These are phyloP conservation scores for Odocoileus hemionus DNA, from an alignment of 2,113 vertebrate genomes.

Conservation along the genomic window DNA sequence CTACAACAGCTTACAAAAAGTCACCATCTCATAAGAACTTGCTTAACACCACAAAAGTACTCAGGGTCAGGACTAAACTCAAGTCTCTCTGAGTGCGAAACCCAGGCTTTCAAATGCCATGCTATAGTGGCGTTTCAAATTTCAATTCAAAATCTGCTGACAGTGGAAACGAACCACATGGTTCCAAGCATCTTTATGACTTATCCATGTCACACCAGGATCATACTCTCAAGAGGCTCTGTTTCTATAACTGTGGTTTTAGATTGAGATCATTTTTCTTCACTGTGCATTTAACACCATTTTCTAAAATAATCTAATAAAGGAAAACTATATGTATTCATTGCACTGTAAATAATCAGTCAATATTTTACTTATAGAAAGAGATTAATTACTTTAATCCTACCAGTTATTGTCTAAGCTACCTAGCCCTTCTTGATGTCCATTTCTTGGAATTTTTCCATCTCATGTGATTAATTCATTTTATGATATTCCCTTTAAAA, in stretches of 20 bases:
- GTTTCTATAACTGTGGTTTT: not conserved
- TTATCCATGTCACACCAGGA: not conserved
- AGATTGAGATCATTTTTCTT: not conserved
- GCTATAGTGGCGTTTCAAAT: not conserved
- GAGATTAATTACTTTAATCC: not conserved
- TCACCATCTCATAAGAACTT: not conserved
- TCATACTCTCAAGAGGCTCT: not conserved
- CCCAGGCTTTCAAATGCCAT: not conserved
- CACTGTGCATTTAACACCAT: not conserved
- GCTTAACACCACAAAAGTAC: not conserved
- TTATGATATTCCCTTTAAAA: constrained; percentile 9
- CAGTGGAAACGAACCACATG: not conserved
- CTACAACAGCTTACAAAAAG: not conserved
- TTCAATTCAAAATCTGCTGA: not conserved
- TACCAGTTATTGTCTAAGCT: not conserved
- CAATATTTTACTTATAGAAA: not conserved
- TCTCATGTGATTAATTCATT: not conserved
- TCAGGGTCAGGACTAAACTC: not conserved
- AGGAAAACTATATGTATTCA: not conserved
- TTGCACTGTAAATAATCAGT: not conserved
- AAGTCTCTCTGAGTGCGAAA: not conserved
- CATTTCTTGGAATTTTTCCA: not conserved
- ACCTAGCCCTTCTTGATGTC: not conserved
- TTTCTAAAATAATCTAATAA: not conserved
- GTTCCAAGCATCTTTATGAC: not conserved